phyloP scores from a whole-genome alignment of 1,140 invertebrate species.

The Pogonomyrmex barbatus region DNA sequence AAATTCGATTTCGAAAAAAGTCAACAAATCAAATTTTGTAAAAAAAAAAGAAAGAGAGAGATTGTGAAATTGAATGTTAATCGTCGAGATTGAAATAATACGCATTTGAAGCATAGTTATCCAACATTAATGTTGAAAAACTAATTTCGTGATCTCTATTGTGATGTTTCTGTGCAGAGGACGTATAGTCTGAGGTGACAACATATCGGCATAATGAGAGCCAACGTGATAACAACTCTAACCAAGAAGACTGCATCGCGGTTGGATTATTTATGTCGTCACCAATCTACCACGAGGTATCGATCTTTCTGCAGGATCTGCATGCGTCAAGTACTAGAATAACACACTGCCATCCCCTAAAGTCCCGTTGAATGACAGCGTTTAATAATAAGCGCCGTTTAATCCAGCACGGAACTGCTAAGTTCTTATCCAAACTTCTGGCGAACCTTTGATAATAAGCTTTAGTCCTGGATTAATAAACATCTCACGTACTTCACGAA shows the following conservation, averaged over 20 bases:
- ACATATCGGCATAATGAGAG: slow-evolving; percentile 1
- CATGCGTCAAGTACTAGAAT: not conserved
- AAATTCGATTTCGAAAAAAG: slow-evolving; percentile 16
- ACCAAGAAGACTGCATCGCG: slow-evolving; percentile 18
- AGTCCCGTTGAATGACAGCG: slow-evolving; percentile 1
- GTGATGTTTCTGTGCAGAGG: slow-evolving; percentile 4
- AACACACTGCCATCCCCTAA: not conserved
- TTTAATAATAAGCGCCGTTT: slow-evolving; percentile 41
- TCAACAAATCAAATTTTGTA: not conserved
- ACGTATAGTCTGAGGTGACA: not conserved
- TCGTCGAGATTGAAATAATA: not conserved
- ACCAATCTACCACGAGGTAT: slow-evolving; percentile 29
- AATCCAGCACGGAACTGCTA: slow-evolving; percentile 22
- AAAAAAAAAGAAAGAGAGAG: not conserved
- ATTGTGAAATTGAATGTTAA: slow-evolving; percentile 31
- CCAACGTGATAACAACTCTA: slow-evolving; percentile 18
- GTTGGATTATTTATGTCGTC: slow-evolving; percentile 19
- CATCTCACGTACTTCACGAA: slow-evolving; percentile 32
- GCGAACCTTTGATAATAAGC: slow-evolving; percentile 33
- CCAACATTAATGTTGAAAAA: not conserved
- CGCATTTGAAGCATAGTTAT: not conserved
- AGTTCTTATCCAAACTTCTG: slow-evolving; percentile 33
- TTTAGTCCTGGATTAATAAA: slow-evolving; percentile 41
- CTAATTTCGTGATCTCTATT: not conserved
- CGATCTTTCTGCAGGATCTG: not conserved